Base-by-base conservation (phyloP, 1,140 invertebrate species). In the Caenorhabditis remanei region DNA sequence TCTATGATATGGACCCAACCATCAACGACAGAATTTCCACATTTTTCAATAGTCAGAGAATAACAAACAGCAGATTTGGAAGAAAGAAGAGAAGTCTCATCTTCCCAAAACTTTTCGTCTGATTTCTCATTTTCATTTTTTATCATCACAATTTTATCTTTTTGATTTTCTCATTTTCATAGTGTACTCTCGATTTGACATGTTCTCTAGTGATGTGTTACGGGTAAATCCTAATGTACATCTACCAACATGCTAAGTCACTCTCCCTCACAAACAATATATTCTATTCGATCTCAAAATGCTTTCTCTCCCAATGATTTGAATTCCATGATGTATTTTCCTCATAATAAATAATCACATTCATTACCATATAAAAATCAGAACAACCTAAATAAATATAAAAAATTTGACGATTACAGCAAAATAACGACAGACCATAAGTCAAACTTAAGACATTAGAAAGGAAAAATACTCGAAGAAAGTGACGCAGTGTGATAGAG, bases 1-100 rank as follows among this genome's bases (percentile, higher is more conserved):
- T 85, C 21, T 85, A 85, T 58, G 85, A 85, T 53, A 65, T 85
- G 63, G 67, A 79, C 56, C 85, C 85, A 40, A 85, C 85, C 21
- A 67, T 67, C 63, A 85, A 85, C 24, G 85, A 85, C 50, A 65
- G 85, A 43, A 53, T 85, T 13, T 75, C 85, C 11, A 85, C 85
- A 13, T 85, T 85, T 41, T 85, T 85, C 85, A 85, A 58, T n/a
- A 85, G 58, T 53, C 71, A 79, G 46, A 79, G 46, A 79, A 79
- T 79, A n/a, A 24, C 71, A 21, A 79, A 13, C 43, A 79, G 71
- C 46, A 4, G 71, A 79, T 50, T 79, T 24, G 71, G 71, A 0
- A 79, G 71, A 50, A 79, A 79, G 71, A 79, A 79, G 71, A 50
- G 71, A 50, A 79, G 71, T 53, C 46, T 79, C 14, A 79, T 79